These are phyloP conservation scores for Noturus placidus DNA, from an alignment of 2,113 vertebrate species.

Conservation along the genomic window DNA sequence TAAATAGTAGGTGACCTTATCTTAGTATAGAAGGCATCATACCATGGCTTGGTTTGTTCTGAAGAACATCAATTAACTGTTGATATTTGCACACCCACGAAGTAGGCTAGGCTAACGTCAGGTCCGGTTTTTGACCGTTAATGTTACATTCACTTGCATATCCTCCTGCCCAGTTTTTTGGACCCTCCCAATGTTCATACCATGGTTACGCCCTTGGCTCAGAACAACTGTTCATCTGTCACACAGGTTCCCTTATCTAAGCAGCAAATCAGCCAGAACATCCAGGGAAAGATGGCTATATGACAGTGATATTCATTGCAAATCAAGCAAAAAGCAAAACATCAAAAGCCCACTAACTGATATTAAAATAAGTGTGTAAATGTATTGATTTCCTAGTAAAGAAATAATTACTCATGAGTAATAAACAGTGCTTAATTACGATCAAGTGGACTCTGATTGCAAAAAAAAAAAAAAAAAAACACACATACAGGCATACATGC, in stretches of 20 bases:
- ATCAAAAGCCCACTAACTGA: not conserved
- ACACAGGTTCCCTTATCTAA: not conserved
- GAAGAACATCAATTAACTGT: too few species aligned
- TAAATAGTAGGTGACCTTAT: too few species aligned
- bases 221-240: not conserved
- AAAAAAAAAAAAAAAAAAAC: too few species aligned
- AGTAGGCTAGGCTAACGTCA: too few species aligned
- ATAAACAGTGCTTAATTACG: not conserved
- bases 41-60: too few species aligned
- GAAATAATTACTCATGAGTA: not conserved
- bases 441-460: not conserved
- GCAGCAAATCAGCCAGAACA: not conserved
- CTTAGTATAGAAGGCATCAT: too few species aligned
- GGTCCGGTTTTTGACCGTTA: too few species aligned
- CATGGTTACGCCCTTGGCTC: too few species aligned
- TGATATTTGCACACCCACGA: too few species aligned
- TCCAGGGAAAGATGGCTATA: not conserved
- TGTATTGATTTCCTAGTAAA: not conserved
- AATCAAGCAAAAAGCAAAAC: not conserved
- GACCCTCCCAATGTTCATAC: too few species aligned
- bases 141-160: too few species aligned
- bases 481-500: not conserved
- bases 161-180: too few species aligned
- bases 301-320: not conserved
- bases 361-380: not conserved